phyloP scores from a whole-genome alignment of 2,113 vertebrate species.

The Noctilio leporinus region DNA sequence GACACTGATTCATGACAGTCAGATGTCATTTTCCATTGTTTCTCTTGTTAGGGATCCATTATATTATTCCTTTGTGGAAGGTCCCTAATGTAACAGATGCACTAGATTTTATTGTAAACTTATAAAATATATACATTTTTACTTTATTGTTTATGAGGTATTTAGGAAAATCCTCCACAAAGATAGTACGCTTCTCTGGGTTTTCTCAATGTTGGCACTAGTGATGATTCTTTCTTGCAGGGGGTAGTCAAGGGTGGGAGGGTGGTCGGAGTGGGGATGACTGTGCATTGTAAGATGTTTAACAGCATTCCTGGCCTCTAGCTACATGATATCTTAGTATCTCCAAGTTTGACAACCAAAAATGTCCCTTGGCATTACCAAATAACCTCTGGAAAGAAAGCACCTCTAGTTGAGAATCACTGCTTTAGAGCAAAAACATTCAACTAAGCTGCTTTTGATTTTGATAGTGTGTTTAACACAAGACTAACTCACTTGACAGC shows the following conservation, averaged over 20 bases:
- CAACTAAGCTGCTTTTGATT: neutral
- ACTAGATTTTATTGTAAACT: neutral
- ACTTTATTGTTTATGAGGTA: neutral
- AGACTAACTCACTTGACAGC: neutral
- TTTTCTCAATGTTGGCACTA: neutral
- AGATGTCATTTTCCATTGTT: neutral
- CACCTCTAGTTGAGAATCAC: neutral
- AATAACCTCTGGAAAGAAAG: neutral
- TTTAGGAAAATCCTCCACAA: neutral
- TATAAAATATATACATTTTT: neutral
- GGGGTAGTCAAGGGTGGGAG: too few relatives aligned
- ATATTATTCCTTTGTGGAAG: neutral
- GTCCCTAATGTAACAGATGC: neutral
- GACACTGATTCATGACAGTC: neutral
- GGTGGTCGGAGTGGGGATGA: too few relatives aligned
- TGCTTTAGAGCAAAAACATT: neutral
- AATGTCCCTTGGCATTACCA: neutral
- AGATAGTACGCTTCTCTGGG: neutral
- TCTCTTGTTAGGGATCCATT: neutral
- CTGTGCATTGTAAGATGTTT: neutral
- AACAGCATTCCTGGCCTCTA: neutral
- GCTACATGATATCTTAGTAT: neutral
- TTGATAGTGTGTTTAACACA: neutral
- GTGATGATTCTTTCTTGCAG: neutral
- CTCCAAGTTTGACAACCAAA: neutral